Percentiles rank a stretch among this genome's conserved stretches.
Conservation (phyloP, 2,888 invertebrate genomes). For the Buathra laborator region DNA sequence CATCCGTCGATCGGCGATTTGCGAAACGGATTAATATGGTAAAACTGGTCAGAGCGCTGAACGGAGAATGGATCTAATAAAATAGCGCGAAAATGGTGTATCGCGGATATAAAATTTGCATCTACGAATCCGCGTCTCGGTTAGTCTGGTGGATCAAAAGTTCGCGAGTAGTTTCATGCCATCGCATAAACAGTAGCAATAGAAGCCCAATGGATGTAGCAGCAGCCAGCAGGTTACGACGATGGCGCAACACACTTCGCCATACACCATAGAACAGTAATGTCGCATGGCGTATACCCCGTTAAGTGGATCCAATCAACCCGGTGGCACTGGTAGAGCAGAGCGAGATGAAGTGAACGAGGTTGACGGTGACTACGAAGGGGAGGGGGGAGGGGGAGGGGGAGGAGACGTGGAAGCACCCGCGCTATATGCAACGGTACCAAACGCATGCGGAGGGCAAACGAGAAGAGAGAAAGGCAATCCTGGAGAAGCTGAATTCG, state of each 20-base stretch:
- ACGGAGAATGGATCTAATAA: no score
- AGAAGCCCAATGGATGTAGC: neutral
- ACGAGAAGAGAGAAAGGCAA: slow-evolving; percentile 68
- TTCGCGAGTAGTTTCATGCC: slow-evolving; percentile 49
- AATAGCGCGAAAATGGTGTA: no score
- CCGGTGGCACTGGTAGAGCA: slow-evolving; percentile 78
- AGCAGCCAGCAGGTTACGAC: slow-evolving; percentile 46
- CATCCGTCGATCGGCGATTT: no score
- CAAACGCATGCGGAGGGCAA: slow-evolving; percentile 49
- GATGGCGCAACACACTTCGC: slow-evolving; percentile 75
- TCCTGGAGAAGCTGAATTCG: slow-evolving; percentile 35
- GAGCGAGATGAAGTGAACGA: slow-evolving; percentile 72
- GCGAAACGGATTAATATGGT: no score
- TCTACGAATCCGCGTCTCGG: neutral
- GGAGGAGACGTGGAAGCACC: slow-evolving; percentile 27
- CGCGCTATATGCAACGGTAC: slow-evolving; percentile 33
- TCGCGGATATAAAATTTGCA: neutral
- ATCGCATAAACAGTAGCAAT: slow-evolving; percentile 21
- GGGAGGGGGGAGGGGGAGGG: slow-evolving; percentile 30
- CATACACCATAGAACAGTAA: slow-evolving; percentile 84
- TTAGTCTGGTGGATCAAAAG: slow-evolving; percentile 26
- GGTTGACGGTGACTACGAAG: slow-evolving; percentile 53
- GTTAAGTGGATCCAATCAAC: slow-evolving; percentile 85
- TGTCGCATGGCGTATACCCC: slow-evolving; percentile 82
- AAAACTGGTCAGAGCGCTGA: no score